phyloP scores from a whole-genome alignment of 2,797 vertebrate genomes.

The Chaunax sp. region DNA sequence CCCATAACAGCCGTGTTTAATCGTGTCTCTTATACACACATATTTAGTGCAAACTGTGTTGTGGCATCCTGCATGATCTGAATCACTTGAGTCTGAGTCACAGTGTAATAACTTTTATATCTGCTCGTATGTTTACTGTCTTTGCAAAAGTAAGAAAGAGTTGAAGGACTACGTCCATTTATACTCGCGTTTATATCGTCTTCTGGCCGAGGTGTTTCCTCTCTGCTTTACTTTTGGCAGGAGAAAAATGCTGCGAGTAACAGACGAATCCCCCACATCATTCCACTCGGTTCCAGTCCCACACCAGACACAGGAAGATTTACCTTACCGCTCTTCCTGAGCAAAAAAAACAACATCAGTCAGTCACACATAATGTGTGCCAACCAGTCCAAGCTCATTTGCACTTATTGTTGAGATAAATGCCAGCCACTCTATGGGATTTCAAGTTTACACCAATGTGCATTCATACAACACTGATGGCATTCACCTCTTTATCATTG shows the following conservation, averaged over 20 bases:
- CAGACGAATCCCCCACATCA: conserved; percentile 19
- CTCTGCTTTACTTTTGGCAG: conserved; percentile 40
- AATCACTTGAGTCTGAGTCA: not conserved
- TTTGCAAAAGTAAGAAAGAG: conserved; percentile 5
- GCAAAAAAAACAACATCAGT: conserved; percentile 7
- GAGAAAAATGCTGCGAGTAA: conserved; percentile 17
- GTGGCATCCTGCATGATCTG: not conserved
- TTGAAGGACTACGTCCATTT: conserved; percentile 15
- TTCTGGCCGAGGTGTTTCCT: conserved; percentile 37
- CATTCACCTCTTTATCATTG: conserved; percentile 27
- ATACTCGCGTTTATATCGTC: conserved; percentile 30
- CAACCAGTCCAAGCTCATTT: conserved; percentile 9
- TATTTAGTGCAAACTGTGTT: not conserved
- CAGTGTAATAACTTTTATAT: conserved; percentile 3
- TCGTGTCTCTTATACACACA: not conserved
- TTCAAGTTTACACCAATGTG: conserved; percentile 11
- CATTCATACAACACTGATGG: conserved; percentile 14
- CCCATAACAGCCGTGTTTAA: not conserved
- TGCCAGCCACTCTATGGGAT: conserved; percentile 11
- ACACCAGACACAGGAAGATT: conserved; percentile 44
- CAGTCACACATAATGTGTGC: not conserved
- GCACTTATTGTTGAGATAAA: conserved; percentile 19
- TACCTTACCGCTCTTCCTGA: conserved; percentile 38
- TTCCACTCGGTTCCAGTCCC: conserved; percentile 33
- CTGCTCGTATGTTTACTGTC: conserved; percentile 8